Percentiles rank a stretch among this genome's conserved stretches.
Conservation (phyloP, 1,140 invertebrate genomes). For the Octopus bimaculoides region DNA sequence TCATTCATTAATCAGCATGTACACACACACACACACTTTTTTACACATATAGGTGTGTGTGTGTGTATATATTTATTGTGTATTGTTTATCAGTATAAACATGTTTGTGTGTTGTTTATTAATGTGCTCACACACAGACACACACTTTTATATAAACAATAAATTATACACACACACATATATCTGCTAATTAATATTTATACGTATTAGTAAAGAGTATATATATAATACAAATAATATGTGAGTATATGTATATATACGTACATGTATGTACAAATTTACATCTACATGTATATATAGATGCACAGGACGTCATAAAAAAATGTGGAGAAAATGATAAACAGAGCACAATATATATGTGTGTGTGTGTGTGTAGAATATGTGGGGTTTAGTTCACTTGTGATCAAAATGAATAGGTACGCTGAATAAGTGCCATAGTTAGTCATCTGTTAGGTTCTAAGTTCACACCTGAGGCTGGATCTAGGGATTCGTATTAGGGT, state of each 20-base stretch:
- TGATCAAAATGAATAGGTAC: no score
- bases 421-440: no score
- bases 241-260: not conserved
- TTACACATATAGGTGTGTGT: not conserved
- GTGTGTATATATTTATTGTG: not conserved
- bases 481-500: no score
- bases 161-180: not conserved
- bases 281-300: not conserved
- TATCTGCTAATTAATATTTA: not conserved
- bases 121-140: not conserved
- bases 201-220: not conserved
- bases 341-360: no score
- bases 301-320: no score
- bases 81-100: not conserved
- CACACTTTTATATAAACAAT: not conserved
- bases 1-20: not conserved
- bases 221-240: not conserved
- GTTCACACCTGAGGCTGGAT: no score
- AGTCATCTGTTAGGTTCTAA: no score
- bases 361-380: no score
- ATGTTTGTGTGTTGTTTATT: not conserved
- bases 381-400: no score
- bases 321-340: no score
- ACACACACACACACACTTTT: not conserved
- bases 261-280: not conserved